Evolutionary conservation across 2,888 invertebrate species (phyloP), one percentile per base, ranked within the genome.

Genomic region (Parasteatoda lunata): DNA sequence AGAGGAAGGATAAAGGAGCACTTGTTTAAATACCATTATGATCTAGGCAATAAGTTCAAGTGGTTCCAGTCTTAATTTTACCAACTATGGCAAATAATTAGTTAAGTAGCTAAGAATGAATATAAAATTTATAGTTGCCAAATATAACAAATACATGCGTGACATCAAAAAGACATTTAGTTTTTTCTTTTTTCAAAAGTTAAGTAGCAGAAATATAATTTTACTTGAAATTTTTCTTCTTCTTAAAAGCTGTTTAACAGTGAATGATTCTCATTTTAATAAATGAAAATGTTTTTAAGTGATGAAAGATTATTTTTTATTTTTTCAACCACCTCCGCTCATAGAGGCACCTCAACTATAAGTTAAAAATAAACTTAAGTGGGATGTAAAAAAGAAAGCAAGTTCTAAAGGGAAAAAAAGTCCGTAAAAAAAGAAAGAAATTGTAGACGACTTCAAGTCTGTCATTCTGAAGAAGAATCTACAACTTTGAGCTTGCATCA

Each of bases 261-360:
- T 54, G 11, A 54, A 54, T 54, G 54, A 11, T 54, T 9, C 54
- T 54, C 11, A 54, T 54, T 54, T 11, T 54, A 54, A 54, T 9
- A 54, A 9, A 54, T 54, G 11, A 11, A 9, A 54, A 9, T 54
- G 8, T 11, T 54, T 9, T 54, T 9, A 9, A 9, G 7, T 54
- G 11, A 54, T 11, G 11, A 54, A 54, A 9, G 7, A 54, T 54
- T 54, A 54, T 54, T n/a, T 13, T 59, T n/a, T n/a, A n/a, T n/a
- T n/a, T n/a, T 59, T 59, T 59, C n/a, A n/a, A 15, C 77, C 77
- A 68, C 77, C 77, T 68, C 51, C 68, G 66, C 45, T 68, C 30
- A 66, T 52, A 77, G 77, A 5, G 30, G 30, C 68, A 51, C 52
- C n/a, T 68, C 45, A 5, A 66, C 11, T 59, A 13, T 9, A 59